Conservation (phyloP, 2,888 invertebrate genomes). For the Tyria jacobaeae region DNA sequence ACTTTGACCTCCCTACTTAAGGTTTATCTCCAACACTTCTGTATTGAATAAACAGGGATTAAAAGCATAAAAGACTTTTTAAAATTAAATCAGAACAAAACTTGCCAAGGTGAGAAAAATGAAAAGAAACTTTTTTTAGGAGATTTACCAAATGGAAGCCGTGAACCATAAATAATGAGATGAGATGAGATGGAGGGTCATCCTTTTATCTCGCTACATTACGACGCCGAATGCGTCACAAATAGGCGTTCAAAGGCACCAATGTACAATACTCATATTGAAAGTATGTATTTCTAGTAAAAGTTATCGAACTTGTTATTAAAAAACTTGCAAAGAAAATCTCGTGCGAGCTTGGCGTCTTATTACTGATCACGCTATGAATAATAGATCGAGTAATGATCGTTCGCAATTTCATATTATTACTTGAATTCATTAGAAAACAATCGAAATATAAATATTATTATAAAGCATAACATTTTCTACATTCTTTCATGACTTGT, state of each 20-base stretch:
- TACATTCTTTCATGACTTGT: too few species aligned
- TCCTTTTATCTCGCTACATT: slow-evolving; percentile 66
- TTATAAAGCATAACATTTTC: too few species aligned
- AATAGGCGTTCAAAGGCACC: slow-evolving; percentile 42
- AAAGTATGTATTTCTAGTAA: slow-evolving; percentile 7
- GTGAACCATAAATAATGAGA: slow-evolving; percentile 74
- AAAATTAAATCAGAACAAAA: slow-evolving; percentile 37
- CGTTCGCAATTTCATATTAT: slow-evolving; percentile 13
- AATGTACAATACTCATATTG: slow-evolving; percentile 12
- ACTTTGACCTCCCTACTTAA: slow-evolving; percentile 66
- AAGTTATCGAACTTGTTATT: slow-evolving; percentile 18
- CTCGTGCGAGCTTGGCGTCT: slow-evolving; percentile 5
- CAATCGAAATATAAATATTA: neutral
- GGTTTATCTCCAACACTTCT: slow-evolving; percentile 37
- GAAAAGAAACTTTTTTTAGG: slow-evolving; percentile 45
- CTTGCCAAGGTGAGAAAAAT: slow-evolving; percentile 38
- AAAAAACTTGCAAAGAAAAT: slow-evolving; percentile 14
- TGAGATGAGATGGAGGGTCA: slow-evolving; percentile 58
- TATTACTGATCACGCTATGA: slow-evolving; percentile 22
- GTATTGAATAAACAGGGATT: slow-evolving; percentile 41
- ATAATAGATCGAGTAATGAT: slow-evolving; percentile 27
- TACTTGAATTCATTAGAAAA: neutral
- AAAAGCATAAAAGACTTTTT: slow-evolving; percentile 36
- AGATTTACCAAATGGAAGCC: slow-evolving; percentile 63
- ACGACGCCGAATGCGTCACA: slow-evolving; percentile 57